phyloP scores from a whole-genome alignment of 1,140 invertebrate genomes.

The Trinorchestia longiramus region DNA sequence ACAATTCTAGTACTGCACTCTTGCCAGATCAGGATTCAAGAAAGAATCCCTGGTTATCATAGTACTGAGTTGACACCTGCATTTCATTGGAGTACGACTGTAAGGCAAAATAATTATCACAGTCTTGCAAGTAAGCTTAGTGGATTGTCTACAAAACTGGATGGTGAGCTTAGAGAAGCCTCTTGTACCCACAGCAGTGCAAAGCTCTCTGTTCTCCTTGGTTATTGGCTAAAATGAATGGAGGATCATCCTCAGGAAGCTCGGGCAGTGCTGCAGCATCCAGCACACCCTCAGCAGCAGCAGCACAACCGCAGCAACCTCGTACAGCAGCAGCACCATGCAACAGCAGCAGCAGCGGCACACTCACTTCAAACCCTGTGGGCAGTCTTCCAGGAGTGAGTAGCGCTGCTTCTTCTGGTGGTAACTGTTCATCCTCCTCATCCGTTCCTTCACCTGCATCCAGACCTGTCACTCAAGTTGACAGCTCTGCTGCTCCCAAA shows the following conservation, averaged over 20 bases:
- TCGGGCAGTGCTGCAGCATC: not conserved
- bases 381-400: slow-evolving; percentile 25
- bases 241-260: slow-evolving; percentile 20
- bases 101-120: not conserved
- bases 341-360: slow-evolving; percentile 20
- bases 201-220: slow-evolving; percentile 9
- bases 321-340: not conserved
- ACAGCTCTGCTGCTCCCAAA: not conserved
- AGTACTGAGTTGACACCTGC: not conserved
- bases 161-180: not conserved
- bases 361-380: not conserved
- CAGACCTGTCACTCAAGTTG: not conserved
- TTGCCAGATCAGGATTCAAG: not conserved
- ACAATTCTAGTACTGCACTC: not conserved
- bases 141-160: not conserved
- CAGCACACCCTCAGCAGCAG: slow-evolving; percentile 37
- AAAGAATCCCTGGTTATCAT: not conserved
- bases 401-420: not conserved
- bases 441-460: not conserved
- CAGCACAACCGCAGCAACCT: slow-evolving; percentile 51
- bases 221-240: slow-evolving; percentile 22
- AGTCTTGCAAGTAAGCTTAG: not conserved
- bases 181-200: not conserved
- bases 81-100: not conserved
- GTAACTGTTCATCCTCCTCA: not conserved